phyloP scores from a whole-genome alignment of 2,888 invertebrate genomes.

The Trissolcus brochymenae region DNA sequence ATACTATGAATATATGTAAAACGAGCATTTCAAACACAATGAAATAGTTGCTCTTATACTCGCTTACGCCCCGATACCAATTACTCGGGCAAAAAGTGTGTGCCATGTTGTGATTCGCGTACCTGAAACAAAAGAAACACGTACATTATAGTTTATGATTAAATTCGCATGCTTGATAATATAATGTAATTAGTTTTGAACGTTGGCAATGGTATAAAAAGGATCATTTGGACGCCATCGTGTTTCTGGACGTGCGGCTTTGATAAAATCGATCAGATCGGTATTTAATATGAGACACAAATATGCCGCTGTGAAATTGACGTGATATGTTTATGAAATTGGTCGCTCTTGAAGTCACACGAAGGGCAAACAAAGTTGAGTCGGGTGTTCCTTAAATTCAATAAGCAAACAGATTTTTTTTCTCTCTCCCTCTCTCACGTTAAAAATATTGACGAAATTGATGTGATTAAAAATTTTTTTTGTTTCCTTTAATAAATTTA shows the following conservation, averaged over 20 bases:
- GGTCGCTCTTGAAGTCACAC: too few species aligned
- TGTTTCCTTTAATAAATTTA: too few species aligned
- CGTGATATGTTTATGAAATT: too few species aligned
- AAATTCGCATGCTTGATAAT: conserved; percentile 22
- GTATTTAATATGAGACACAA: background rate
- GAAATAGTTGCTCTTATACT: conserved; percentile 39
- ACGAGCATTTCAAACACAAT: conserved; percentile 33
- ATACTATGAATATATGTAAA: conserved; percentile 15
- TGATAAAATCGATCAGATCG: conserved; percentile 1
- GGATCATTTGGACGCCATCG: too few species aligned
- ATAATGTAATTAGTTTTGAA: conserved; percentile 15
- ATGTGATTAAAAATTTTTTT: too few species aligned
- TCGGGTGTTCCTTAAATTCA: too few species aligned
- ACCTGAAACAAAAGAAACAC: conserved; percentile 51
- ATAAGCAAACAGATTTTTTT: too few species aligned
- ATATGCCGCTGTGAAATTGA: too few species aligned
- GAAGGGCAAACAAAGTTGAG: too few species aligned
- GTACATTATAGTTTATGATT: conserved; percentile 26
- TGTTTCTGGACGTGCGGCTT: background rate
- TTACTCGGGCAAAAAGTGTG: conserved; percentile 31
- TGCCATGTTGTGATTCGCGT: conserved; percentile 36
- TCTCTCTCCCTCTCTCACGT: too few species aligned
- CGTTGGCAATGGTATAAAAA: background rate
- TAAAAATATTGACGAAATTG: too few species aligned
- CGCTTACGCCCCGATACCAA: conserved; percentile 47